phyloP scores from a whole-genome alignment of 2,888 invertebrate species.

The Lycocerus yunnanus region DNA sequence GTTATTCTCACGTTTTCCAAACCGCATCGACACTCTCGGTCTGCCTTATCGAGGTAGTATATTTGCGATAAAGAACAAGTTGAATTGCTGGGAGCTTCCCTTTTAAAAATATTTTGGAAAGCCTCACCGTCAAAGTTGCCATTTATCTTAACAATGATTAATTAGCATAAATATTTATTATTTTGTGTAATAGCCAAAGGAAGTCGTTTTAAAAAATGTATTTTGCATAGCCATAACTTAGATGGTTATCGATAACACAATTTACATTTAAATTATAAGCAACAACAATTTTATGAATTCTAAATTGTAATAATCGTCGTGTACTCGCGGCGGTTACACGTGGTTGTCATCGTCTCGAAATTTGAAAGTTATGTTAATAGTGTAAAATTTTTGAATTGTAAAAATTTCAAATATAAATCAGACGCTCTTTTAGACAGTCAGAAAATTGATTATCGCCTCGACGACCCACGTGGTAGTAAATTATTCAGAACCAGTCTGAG shows the following conservation, averaged over 20 bases:
- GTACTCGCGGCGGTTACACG: not conserved
- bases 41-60: not conserved
- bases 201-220: not conserved
- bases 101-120: not conserved
- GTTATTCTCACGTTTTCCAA: not conserved
- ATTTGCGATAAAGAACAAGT: too few species aligned
- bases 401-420: conserved; percentile 8
- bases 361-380: not conserved
- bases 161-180: not conserved
- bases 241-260: not conserved
- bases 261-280: not conserved
- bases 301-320: not conserved
- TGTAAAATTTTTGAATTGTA: not conserved
- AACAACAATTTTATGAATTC: not conserved
- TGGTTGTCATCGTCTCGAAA: not conserved
- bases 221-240: not conserved
- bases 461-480: conserved; percentile 19
- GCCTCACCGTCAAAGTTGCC: not conserved
- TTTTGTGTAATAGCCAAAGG: not conserved
- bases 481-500: conserved; percentile 22
- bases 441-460: conserved; percentile 15
- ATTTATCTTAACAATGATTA: not conserved
- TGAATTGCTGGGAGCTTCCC: too few species aligned
- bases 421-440: conserved; percentile 9
- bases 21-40: not conserved